Base-by-base conservation (phyloP, 2,113 vertebrate species). In the Alectura lathami region DNA sequence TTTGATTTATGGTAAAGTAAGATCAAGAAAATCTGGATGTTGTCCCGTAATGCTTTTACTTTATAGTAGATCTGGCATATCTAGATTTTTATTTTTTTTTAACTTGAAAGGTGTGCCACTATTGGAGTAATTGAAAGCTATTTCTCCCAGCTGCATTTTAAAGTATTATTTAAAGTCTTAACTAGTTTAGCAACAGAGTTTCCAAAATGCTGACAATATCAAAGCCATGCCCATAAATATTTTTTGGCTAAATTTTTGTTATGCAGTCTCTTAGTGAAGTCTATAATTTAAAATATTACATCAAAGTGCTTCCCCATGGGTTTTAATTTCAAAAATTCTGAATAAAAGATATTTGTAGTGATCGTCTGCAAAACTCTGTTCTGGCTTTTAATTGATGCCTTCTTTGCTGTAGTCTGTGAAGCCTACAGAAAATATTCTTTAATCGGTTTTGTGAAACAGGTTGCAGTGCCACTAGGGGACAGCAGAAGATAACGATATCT, bases 401-500 rank as follows among this genome's bases (percentile, higher is more conserved):
- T 72, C 21, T 82, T 0, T 59, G 66, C n/a, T 62, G 51, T 86
- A 62, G 67, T 17, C 16, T 40, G 0, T 48, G 74, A 81, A 94
- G 23, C 29, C 15, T 72, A 18, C 17, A 47, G 18, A 48, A 76
- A 69, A 34, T 64, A 38, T 15, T 67, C 45, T 88, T 48, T 83
- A 22, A 66, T 88, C 22, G 50, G 21, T 69, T 86, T 83, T 86
- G 57, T 85, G 79, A 57, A 83, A 88, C 23, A 64, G 64, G 34
- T 54, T 94, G n/a, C 27, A 62, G 21, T 85, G 88, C 97, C 98
- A 94, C 96, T 96, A 98, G 98, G 94, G 98, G 97, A 50, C 97
- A 98, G 97, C 95, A 98, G 74, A 97, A 91, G 93, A 95, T 91
- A 93, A 51, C 92, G 40, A 73, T 86, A 88, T 86, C 36, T 84